Evolutionary conservation across 2,797 vertebrate species (phyloP).

Genomic region (Sciaenops ocellatus): DNA sequence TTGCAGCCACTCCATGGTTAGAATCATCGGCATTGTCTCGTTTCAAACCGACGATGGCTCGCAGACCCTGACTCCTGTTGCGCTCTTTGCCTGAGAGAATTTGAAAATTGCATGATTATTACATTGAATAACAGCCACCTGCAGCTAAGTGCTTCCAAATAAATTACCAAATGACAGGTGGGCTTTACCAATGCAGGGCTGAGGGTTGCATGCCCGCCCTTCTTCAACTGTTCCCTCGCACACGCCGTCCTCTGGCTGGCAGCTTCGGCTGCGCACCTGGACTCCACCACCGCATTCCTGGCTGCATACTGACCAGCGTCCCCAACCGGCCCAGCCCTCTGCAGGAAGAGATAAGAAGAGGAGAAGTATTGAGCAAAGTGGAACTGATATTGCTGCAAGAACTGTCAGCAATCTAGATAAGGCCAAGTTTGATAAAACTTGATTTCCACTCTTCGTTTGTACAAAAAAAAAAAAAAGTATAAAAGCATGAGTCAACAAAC

Average conservation of each 20-base stretch:
- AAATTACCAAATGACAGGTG: conserved; percentile 28
- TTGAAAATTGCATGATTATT: conserved; percentile 39
- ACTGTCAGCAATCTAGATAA: not conserved
- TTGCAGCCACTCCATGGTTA: conserved; percentile 88
- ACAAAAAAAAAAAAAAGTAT: not conserved
- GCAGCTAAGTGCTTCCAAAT: conserved; percentile 10
- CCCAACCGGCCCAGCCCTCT: conserved; percentile 96
- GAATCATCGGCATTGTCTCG: conserved; percentile 88
- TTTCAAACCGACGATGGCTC: conserved; percentile 93
- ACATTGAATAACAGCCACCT: conserved; percentile 14
- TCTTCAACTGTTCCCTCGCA: conserved; percentile 97
- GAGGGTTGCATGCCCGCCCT: conserved; percentile 95
- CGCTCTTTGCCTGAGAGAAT: conserved; percentile 89
- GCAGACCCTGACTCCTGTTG: conserved; percentile 93
- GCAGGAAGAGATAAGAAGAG: conserved; percentile 38
- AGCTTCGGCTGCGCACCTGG: conserved; percentile 93
- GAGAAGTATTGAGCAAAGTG: conserved; percentile 11
- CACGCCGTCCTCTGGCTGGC: conserved; percentile 88
- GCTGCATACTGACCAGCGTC: conserved; percentile 96
- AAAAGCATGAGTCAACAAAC: conserved; percentile 4
- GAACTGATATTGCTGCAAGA: not conserved
- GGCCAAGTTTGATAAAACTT: not conserved
- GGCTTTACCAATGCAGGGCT: conserved; percentile 93
- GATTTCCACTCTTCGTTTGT: not conserved
- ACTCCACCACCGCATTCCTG: conserved; percentile 96